Evolutionary conservation across 2,113 vertebrate species (phyloP).

Genomic region (Oncorhynchus clarkii): DNA sequence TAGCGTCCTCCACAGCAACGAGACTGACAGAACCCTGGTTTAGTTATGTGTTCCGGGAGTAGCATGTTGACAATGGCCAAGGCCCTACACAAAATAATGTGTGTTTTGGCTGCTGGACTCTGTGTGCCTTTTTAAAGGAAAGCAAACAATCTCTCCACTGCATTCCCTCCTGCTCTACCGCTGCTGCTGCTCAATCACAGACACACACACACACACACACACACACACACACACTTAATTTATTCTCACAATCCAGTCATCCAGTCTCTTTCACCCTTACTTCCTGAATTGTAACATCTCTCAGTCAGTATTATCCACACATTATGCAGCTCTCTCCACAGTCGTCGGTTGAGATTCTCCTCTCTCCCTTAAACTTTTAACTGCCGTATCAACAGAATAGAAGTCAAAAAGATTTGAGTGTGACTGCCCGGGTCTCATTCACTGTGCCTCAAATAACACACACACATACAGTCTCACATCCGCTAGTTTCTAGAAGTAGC

Average conservation of each 20-base stretch:
- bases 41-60: slow-evolving; percentile 61
- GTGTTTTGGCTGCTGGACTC: slow-evolving; percentile 68
- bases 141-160: slow-evolving; percentile 63
- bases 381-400: not conserved
- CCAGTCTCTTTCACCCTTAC: slow-evolving; percentile 16
- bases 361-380: not conserved
- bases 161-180: slow-evolving; percentile 24
- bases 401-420: slow-evolving; percentile 12
- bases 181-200: slow-evolving; percentile 14
- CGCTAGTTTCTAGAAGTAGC: slow-evolving; percentile 2
- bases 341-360: not conserved
- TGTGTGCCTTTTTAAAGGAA: slow-evolving; percentile 46
- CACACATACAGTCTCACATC: slow-evolving; percentile 4
- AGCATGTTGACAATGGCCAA: slow-evolving; percentile 62
- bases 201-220: slow-evolving; percentile 17
- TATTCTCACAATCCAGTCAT: slow-evolving; percentile 17
- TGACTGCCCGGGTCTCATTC: slow-evolving; percentile 1
- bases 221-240: slow-evolving; percentile 9
- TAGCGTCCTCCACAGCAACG: slow-evolving; percentile 14
- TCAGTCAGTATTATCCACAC: not conserved
- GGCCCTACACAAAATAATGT: slow-evolving; percentile 74
- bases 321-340: not conserved
- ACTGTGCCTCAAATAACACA: not conserved
- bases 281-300: slow-evolving; percentile 19
- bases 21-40: slow-evolving; percentile 45